Evolutionary conservation across 2,888 invertebrate genomes (phyloP).

Genomic region (Mythimna impura): DNA sequence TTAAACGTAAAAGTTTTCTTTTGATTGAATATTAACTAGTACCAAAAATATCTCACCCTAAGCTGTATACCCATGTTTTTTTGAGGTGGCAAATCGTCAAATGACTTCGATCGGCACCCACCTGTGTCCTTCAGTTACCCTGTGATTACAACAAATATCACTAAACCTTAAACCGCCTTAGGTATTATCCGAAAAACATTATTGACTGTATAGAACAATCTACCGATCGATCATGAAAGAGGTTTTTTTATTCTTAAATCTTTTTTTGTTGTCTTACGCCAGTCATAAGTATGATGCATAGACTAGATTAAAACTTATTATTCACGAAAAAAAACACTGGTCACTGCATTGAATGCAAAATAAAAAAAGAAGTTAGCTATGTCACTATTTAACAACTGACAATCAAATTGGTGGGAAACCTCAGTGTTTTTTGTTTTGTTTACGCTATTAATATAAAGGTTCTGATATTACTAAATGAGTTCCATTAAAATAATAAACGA

Average conservation of each 20-base stretch:
- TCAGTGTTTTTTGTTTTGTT: slow-evolving; percentile 13
- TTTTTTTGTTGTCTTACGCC: neutral
- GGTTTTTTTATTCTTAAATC: neutral
- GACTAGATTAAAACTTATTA: too few species aligned
- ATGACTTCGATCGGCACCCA: too few species aligned
- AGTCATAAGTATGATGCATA: neutral
- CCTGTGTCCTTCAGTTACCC: too few species aligned
- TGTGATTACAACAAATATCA: neutral
- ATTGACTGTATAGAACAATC: neutral
- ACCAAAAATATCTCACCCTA: too few species aligned
- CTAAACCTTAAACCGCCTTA: neutral
- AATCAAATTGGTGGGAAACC: slow-evolving; percentile 28
- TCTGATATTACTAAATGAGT: slow-evolving; percentile 49
- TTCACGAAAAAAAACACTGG: neutral
- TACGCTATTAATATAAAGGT: slow-evolving; percentile 12
- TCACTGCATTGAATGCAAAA: neutral
- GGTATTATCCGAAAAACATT: neutral
- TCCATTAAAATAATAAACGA: slow-evolving; percentile 61
- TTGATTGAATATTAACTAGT: too few species aligned
- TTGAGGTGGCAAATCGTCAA: too few species aligned
- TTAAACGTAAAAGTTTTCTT: too few species aligned
- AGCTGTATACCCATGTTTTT: too few species aligned
- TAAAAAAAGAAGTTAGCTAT: neutral
- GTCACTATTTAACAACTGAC: slow-evolving; percentile 2
- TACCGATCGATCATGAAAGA: too few species aligned